Conservation (phyloP, 2,888 invertebrate genomes). For the Urechis unicinctus region DNA sequence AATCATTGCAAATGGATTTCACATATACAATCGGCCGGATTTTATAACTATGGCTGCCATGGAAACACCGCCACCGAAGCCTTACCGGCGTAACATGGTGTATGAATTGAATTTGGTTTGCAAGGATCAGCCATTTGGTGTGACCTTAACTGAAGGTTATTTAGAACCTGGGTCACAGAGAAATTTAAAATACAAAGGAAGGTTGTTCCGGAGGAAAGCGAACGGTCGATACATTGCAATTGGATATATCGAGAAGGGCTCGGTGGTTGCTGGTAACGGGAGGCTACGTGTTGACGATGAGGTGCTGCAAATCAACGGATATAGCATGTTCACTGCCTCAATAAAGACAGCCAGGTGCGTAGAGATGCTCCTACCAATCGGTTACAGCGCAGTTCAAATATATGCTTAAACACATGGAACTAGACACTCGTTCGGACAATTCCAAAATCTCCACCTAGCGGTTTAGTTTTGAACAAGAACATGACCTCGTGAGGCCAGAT, state of each 20-base stretch:
- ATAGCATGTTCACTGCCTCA: neutral
- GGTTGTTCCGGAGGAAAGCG: neutral
- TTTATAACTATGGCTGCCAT: neutral
- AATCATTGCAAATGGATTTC: no score
- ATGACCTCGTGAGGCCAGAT: no score
- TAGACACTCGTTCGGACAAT: no score
- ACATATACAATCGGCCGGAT: no score
- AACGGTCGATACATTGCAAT: neutral
- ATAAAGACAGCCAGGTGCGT: neutral
- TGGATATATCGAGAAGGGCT: neutral
- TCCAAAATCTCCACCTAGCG: no score
- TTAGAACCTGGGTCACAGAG: neutral
- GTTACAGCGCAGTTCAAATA: no score
- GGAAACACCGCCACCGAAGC: neutral
- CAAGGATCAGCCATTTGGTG: neutral
- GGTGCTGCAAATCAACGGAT: neutral
- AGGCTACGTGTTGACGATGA: neutral
- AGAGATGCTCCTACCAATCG: neutral
- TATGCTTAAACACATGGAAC: no score
- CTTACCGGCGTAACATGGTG: neutral
- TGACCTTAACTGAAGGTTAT: neutral
- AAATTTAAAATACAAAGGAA: neutral
- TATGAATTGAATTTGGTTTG: neutral
- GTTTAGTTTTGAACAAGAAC: no score
- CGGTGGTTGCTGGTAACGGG: neutral